Evolutionary conservation across 2,113 vertebrate genomes (phyloP).

Genomic region (Phrynosoma blainvillii): DNA sequence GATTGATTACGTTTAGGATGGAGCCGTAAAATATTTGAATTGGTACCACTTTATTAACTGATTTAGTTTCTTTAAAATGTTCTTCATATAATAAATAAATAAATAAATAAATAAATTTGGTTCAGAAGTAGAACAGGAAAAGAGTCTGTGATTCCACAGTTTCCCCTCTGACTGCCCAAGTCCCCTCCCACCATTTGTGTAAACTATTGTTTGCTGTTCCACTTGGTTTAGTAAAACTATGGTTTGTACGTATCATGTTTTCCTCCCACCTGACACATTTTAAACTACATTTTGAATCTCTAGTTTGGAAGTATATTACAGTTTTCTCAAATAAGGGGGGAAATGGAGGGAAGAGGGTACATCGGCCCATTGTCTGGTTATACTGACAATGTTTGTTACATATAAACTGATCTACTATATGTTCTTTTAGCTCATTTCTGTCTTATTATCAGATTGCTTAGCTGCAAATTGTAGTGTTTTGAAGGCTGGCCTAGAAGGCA

Average conservation of each 20-base stretch:
- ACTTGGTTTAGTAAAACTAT: neutral
- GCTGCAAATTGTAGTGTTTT: neutral
- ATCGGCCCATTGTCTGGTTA: too few relatives aligned
- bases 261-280: neutral
- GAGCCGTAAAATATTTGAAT: neutral
- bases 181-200: too few relatives aligned
- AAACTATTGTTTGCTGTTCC: too few relatives aligned
- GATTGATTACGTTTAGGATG: too few relatives aligned
- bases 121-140: too few relatives aligned
- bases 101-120: too few relatives aligned
- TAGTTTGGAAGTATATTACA: neutral
- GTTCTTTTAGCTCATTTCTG: neutral
- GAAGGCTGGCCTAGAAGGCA: neutral
- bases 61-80: too few relatives aligned
- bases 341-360: neutral
- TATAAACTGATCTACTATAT: neutral
- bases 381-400: neutral
- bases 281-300: neutral
- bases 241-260: neutral
- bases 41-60: too few relatives aligned
- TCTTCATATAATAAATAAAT: too few relatives aligned
- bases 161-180: too few relatives aligned
- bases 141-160: too few relatives aligned
- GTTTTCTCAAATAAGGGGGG: neutral
- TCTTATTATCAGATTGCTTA: constrained; percentile 6